Percentiles rank a stretch among this genome's conserved stretches.
These are phyloP conservation scores for Watsonalla binaria DNA, from an alignment of 2,888 invertebrate genomes.

Conservation along the genomic window DNA sequence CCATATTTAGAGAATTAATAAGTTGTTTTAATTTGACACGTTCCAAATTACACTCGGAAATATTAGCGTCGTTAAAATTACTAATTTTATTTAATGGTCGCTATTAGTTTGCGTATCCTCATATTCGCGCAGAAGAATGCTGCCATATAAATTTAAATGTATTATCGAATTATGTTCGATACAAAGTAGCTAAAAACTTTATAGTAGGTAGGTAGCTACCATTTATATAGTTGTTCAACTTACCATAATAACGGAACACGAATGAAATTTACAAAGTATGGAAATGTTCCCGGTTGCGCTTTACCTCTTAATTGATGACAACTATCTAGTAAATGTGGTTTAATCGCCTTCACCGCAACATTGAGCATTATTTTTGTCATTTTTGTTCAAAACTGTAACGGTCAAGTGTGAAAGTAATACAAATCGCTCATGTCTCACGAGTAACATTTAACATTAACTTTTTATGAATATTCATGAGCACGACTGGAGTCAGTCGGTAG, in stretches of 20 bases:
- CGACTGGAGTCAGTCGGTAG: neutral
- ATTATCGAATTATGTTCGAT: neutral
- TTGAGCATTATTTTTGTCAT: constrained; percentile 18
- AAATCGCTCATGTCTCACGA: constrained; percentile 4
- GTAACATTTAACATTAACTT: constrained; percentile 9
- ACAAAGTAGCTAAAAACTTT: neutral
- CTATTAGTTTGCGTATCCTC: no score
- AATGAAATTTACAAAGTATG: constrained; percentile 17
- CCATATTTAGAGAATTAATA: constrained; percentile 7
- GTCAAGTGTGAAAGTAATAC: constrained; percentile 23
- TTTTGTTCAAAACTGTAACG: constrained; percentile 29
- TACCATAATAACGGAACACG: constrained; percentile 21
- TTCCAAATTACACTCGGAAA: neutral
- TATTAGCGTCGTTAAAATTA: neutral
- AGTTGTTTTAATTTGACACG: neutral
- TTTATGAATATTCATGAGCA: neutral
- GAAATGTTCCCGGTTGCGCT: constrained; percentile 17
- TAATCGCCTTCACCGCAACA: constrained; percentile 21
- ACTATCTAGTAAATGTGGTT: constrained; percentile 23
- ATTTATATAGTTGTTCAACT: constrained; percentile 22
- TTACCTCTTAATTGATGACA: constrained; percentile 24
- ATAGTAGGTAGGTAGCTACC: neutral
- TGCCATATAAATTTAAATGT: neutral
- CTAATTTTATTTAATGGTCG: no score
- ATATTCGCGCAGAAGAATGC: neutral